Conservation (phyloP, 1,140 invertebrate species). For the Phymastichus coffea region DNA sequence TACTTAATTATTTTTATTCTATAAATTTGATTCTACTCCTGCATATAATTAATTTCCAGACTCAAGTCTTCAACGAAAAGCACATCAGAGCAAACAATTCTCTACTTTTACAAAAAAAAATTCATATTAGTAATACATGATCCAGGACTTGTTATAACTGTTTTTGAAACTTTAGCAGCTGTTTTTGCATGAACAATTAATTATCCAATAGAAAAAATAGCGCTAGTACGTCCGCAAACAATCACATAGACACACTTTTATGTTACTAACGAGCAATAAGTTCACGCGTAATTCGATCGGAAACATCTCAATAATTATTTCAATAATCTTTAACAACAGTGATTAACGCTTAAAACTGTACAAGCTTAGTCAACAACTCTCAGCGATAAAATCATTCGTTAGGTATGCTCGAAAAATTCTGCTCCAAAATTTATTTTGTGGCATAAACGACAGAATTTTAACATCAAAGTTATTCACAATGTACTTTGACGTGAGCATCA, state of each 20-base stretch:
- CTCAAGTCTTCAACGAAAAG: too few relatives aligned
- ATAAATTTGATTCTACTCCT: constrained; percentile 16
- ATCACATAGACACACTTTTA: constrained; percentile 31
- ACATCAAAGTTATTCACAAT: not conserved
- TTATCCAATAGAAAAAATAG: constrained; percentile 23
- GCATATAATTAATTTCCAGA: constrained; percentile 10
- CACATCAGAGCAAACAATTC: constrained; percentile 13
- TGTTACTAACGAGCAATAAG: constrained; percentile 23
- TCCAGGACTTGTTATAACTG: constrained; percentile 5
- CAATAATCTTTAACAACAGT: constrained; percentile 37
- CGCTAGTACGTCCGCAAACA: constrained; percentile 25
- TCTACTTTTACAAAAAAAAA: constrained; percentile 13
- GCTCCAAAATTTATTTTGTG: constrained; percentile 19
- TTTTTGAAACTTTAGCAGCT: too few relatives aligned
- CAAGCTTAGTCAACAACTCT: constrained; percentile 52
- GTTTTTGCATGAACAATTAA: constrained; percentile 25
- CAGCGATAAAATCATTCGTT: constrained; percentile 51
- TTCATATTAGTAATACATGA: too few relatives aligned
- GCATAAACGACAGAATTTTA: constrained; percentile 12
- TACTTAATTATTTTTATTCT: constrained; percentile 23
- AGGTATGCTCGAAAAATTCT: constrained; percentile 35
- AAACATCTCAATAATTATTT: constrained; percentile 26
- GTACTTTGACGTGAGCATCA: constrained; percentile 33
- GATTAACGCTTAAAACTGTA: constrained; percentile 51
- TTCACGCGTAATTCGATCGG: constrained; percentile 24